Evolutionary conservation across 92 coral and sea anemone species (phyloP), one percentile per base, ranked within the genome.

Genomic region (Chrysogorgia sp.): DNA sequence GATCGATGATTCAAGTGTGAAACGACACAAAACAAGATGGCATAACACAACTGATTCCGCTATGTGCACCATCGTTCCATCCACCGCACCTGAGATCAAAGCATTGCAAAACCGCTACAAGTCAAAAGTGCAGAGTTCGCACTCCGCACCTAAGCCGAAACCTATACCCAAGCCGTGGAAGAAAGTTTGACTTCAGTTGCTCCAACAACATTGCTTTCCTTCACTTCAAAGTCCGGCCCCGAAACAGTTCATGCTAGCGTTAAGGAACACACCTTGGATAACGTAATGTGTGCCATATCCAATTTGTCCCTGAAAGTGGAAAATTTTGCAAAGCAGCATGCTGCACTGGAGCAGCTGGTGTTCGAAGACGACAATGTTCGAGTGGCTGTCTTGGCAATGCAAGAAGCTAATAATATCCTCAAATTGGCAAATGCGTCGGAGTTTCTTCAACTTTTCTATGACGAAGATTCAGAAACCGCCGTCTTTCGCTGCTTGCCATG

Each of bases 241-340:
- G n/a, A n/a, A n/a, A n/a, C n/a, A n/a, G n/a, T n/a, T n/a, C n/a
- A n/a, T n/a, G n/a, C n/a, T n/a, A n/a, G n/a, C n/a, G n/a, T n/a
- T n/a, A n/a, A n/a, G n/a, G n/a, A n/a, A n/a, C n/a, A n/a, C n/a
- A 37, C 43, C 12, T 37, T 37, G 43, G 43, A 60, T 34, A 55
- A 77, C 71, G 69, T 60, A 40, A 67, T 77, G 67, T 40, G 61
- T 37, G 82, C 82, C 61, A 62, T 77, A 1, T 62, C 82, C 58
- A 63, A 55, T 45, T 62, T 77, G 74, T 77, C 82, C 58, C 58
- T 77, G 55, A 77, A 77, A 47, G 82, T 77, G 61, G 82, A 77
- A 48, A 12, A 77, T 55, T 61, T 77, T 24, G 74, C 74, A 37
- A 77, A 77, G 58, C 71, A 47, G 37, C 59, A 62, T 62, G 22